Conservation (phyloP, 2,113 vertebrate genomes). For the Herpetotheres cachinnans region DNA sequence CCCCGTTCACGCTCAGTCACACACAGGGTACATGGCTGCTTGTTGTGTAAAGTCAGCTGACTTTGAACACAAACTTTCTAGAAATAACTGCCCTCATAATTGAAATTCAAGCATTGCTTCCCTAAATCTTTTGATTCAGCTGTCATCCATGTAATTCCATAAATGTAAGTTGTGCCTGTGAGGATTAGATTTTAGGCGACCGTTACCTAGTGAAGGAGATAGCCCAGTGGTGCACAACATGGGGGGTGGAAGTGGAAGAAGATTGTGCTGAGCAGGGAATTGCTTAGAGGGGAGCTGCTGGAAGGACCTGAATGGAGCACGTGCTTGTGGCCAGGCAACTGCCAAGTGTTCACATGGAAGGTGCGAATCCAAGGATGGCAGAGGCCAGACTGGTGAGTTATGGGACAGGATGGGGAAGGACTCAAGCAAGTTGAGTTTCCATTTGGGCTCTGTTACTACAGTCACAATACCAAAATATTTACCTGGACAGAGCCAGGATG, state of each 20-base stretch:
- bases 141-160: not conserved
- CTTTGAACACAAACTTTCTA: not conserved
- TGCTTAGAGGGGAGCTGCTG: not conserved
- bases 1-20: rapidly evolving
- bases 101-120: not conserved
- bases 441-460: not conserved
- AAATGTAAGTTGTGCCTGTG: not conserved
- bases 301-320: not conserved
- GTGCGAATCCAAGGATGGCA: not conserved
- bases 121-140: not conserved
- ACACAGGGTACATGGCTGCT: not conserved
- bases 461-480: not conserved
- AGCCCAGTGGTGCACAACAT: not conserved
- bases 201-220: not conserved
- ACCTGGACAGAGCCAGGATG: not conserved
- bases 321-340: not conserved
- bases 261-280: not conserved
- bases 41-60: not conserved
- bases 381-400: not conserved
- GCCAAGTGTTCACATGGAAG: not conserved
- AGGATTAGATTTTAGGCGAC: not conserved
- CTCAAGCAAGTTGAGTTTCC: not conserved
- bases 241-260: not conserved
- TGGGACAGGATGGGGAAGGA: too few species aligned
- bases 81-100: not conserved